Percentiles rank a stretch among this genome's conserved stretches.
phyloP scores from a whole-genome alignment of 2,888 invertebrate species.

The Eupeodes latifasciatus region DNA sequence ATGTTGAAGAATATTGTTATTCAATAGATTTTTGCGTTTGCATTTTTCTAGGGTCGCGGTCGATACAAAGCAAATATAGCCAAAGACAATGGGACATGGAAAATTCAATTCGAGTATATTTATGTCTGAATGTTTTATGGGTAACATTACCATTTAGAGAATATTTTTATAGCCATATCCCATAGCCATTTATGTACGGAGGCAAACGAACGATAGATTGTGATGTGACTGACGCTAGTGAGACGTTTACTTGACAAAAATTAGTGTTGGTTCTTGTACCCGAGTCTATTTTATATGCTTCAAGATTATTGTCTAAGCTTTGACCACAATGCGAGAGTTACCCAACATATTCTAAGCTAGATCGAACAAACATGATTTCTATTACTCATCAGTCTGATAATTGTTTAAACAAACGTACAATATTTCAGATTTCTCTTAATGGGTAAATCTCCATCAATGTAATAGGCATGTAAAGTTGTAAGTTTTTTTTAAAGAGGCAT shows the following conservation, averaged over 20 bases:
- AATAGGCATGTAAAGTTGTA: too few relatives aligned
- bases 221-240: background rate
- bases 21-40: conserved; percentile 47
- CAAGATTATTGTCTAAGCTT: background rate
- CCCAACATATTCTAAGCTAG: background rate
- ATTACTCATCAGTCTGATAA: background rate
- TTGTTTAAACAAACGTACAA: background rate
- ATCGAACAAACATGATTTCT: background rate
- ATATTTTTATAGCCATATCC: conserved; percentile 37
- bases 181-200: conserved; percentile 48
- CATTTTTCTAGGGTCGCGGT: background rate
- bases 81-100: background rate
- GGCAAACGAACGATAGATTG: background rate
- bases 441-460: too few relatives aligned
- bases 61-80: background rate
- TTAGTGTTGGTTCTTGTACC: conserved; percentile 1
- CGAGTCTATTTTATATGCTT: background rate
- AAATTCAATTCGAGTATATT: background rate
- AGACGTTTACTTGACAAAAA: conserved; percentile 37
- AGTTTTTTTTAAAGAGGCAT: too few relatives aligned
- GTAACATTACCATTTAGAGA: conserved; percentile 30
- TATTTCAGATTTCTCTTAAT: background rate
- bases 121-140: conserved; percentile 28
- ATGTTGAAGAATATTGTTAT: conserved; percentile 38
- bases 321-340: background rate